Evolutionary conservation across 2,888 invertebrate species (phyloP).

Genomic region (Lithophane leautieri): DNA sequence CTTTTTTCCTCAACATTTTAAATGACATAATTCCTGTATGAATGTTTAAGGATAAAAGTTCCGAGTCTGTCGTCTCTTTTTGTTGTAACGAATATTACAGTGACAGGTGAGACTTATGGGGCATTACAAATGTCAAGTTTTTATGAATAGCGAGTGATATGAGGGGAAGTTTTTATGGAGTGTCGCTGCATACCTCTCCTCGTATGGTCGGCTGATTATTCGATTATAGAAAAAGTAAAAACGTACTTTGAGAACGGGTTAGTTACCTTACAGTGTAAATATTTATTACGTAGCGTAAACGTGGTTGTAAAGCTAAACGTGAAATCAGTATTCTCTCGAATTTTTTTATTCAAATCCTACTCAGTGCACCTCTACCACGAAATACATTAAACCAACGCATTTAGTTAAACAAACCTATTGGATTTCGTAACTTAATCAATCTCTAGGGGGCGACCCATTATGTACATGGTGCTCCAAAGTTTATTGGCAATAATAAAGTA

Average conservation of each 20-base stretch:
- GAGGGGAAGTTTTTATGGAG: constrained; percentile 43
- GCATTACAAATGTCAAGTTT: constrained; percentile 45
- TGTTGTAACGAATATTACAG: constrained; percentile 31
- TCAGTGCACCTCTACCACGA: constrained; percentile 14
- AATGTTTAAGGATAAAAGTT: constrained; percentile 42
- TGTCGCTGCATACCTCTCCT: background rate
- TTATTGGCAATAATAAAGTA: constrained; percentile 61
- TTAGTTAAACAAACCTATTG: constrained; percentile 48
- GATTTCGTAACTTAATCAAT: constrained; percentile 50
- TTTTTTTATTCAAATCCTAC: constrained; percentile 44
- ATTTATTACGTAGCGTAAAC: constrained; percentile 28
- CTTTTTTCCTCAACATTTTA: constrained; percentile 17
- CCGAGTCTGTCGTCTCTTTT: constrained; percentile 21
- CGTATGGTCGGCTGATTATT: constrained; percentile 10
- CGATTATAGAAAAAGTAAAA: constrained; percentile 11
- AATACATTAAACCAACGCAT: constrained; percentile 49
- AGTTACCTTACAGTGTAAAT: constrained; percentile 33
- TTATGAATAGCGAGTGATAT: constrained; percentile 34
- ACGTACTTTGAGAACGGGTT: background rate
- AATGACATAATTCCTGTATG: constrained; percentile 14
- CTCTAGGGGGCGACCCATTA: constrained; percentile 13
- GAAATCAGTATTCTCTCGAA: constrained; percentile 31
- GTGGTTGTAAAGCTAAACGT: constrained; percentile 25
- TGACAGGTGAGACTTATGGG: constrained; percentile 41
- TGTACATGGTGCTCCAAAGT: constrained; percentile 25